A percentile compares a stretch with the other conserved stretches of the same genome.
These are phyloP conservation scores for Cinara cedri DNA, from an alignment of 2,888 invertebrate species.

Conservation along the genomic window DNA sequence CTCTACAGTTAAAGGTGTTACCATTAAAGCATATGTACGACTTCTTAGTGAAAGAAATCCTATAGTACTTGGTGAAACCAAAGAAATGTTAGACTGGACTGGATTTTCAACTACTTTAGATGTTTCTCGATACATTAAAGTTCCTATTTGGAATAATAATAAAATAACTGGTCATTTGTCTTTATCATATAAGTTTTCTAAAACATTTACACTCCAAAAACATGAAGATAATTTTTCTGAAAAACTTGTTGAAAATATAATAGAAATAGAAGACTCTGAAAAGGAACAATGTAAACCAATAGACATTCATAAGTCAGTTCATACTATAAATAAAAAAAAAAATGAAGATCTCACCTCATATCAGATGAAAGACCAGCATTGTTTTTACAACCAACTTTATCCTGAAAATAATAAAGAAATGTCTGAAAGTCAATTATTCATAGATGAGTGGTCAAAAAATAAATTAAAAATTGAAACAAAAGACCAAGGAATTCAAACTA, in stretches of 20 bases:
- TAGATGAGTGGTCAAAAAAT: background rate
- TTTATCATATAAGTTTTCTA: conserved; percentile 49
- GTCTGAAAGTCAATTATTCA: background rate
- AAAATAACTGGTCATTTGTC: conserved; percentile 46
- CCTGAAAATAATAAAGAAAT: conserved; percentile 1
- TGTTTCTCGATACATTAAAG: conserved; percentile 24
- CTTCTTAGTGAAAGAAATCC: conserved; percentile 24
- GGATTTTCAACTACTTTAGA: conserved; percentile 28
- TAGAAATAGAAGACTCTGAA: background rate
- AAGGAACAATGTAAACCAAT: background rate
- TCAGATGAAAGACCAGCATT: conserved; percentile 11
- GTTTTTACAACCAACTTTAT: conserved; percentile 12
- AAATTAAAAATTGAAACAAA: background rate
- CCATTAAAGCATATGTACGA: conserved; percentile 36
- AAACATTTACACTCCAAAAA: conserved; percentile 3
- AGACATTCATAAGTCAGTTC: background rate
- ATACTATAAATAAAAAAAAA: background rate
- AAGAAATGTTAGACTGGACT: conserved; percentile 53
- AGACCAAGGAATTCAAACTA: conserved; percentile 40
- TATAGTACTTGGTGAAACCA: conserved; percentile 47
- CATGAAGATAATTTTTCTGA: conserved; percentile 16
- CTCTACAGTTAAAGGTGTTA: conserved; percentile 35
- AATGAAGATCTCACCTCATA: background rate
- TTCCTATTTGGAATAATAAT: conserved; percentile 43
- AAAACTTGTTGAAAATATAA: background rate